Evolutionary conservation across 2,888 invertebrate species (phyloP), one percentile per base, ranked within the genome.

Genomic region (Eupeodes luniger): DNA sequence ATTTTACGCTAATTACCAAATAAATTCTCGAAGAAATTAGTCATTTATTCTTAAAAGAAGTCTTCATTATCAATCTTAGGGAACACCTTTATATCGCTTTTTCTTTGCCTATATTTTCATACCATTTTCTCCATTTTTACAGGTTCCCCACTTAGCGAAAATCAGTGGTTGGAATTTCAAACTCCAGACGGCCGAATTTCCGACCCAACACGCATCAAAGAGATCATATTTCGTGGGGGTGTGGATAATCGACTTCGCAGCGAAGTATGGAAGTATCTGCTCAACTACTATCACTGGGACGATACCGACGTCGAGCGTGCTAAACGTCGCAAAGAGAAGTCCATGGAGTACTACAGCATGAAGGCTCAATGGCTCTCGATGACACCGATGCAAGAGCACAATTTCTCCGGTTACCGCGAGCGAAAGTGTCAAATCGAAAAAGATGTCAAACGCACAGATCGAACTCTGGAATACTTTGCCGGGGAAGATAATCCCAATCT

Each of bases 301-400:
- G 96, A 97, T 90, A 97, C 97, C 0, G 95, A 95, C 72, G 93
- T 95, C 12, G 96, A 98, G 91, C 95, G 98, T 80, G 95, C 95
- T 89, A 95, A 95, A 85, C 93, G 96, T 51, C 95, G 96, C 51
- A 96, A 96, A 91, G 94, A 95, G 90, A 97, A 96, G 93, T 96
- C 96, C 85, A 96, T 97, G 89, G 98, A 98, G 92, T 99, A 99
- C 93, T 98, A 96, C 93, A 95, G 96, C 66, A 99, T 99, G 98
- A 99, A 99, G 93, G 94, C 97, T 27, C 99, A 99, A 92, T 99
- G 99, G 99, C 95, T 96, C 89, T 96, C 97, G 0, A 97, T 99
- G 94, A 96, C 97, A 0, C 95, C 95, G 16, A 96, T 95, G 0
- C 99, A 99, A 93, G 98, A 99, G 92, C 95, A 95, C 1, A 96